Evolutionary conservation across 2,888 invertebrate species (phyloP).

Genomic region (Diarsia dahlii): DNA sequence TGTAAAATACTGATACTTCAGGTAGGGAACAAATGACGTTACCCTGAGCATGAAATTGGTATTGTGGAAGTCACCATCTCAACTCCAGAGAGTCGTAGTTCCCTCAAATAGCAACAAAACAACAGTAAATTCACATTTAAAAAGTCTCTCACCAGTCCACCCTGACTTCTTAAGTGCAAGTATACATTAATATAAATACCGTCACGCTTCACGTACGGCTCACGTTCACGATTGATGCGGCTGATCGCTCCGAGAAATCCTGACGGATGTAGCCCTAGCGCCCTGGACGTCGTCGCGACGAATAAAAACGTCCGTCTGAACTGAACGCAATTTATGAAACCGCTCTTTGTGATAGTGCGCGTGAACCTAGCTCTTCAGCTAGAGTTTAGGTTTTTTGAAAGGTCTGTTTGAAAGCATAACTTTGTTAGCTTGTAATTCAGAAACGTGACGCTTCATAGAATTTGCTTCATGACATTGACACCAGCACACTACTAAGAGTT

Average conservation of each 20-base stretch:
- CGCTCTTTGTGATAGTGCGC: constrained; percentile 71
- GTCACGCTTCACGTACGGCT: constrained; percentile 50
- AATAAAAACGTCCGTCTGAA: constrained; percentile 73
- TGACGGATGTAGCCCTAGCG: constrained; percentile 70
- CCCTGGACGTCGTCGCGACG: constrained; percentile 65
- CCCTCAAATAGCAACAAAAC: constrained; percentile 7
- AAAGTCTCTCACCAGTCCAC: background rate
- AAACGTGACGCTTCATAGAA: background rate
- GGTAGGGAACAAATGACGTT: background rate
- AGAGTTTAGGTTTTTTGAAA: background rate
- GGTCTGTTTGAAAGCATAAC: background rate
- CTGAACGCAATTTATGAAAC: constrained; percentile 76
- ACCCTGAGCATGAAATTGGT: background rate
- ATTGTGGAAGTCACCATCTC: background rate
- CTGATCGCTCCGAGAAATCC: constrained; percentile 63
- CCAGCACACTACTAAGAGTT: background rate
- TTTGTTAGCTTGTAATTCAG: background rate
- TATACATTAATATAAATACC: constrained; percentile 63
- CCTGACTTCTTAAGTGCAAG: constrained; percentile 40
- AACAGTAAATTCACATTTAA: constrained; percentile 17
- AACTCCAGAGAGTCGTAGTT: background rate
- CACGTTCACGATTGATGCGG: constrained; percentile 65
- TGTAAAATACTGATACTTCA: background rate
- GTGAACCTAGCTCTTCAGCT: constrained; percentile 33
- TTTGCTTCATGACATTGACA: background rate